Base-by-base conservation (phyloP, 2,888 invertebrate genomes). In the Drosophila borealis region DNA sequence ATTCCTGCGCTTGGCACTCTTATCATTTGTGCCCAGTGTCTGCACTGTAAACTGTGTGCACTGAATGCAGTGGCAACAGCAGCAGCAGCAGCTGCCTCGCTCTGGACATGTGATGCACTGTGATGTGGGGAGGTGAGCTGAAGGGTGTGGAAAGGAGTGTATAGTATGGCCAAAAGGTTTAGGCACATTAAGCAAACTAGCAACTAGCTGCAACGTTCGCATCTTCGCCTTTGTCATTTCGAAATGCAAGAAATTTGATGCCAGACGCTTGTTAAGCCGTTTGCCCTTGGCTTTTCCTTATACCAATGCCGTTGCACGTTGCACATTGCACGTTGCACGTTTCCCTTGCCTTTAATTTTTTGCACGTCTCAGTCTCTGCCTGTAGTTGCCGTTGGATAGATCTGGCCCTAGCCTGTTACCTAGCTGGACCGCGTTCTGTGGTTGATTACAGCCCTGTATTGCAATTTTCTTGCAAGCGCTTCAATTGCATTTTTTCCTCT, bases 231-330 rank as follows among this genome's bases (percentile, higher is more conserved):
- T 81, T 85, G 81, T 86, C 84, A 84, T 83, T 84, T 71, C 67
- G 67, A 69, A 86, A 86, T 83, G 81, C 80, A 83, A 75, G 86
- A 84, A 86, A 85, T 86, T 86, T 85, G 77, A 85, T 86, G 81
- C 83, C 81, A 81, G 84, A 74, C 86, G 86, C 79, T 86, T 85
- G 86, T 86, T 83, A 83, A 80, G 78, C 78, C 56, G 70, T 65
- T 79, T 57, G 61, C 67, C 72, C 55, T 67, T 62, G 55, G 67
- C 53, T 72, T 68, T 73, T 62, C 45, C 68, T 46, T 73, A 65
- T 57, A 51, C 64, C 37, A 56, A 49, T 59, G 53, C 59, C 60
- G 39, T 37, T 70, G 70, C 62, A 48, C 36, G 37, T 41, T 72
- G 55, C 56, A 19, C n/a, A 19, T 36, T 67, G 65, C 61, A 39